A percentile compares a stretch with the other conserved stretches of the same genome.
Evolutionary conservation across 2,888 invertebrate species (phyloP).

Genomic region (Aphidius colemani): DNA sequence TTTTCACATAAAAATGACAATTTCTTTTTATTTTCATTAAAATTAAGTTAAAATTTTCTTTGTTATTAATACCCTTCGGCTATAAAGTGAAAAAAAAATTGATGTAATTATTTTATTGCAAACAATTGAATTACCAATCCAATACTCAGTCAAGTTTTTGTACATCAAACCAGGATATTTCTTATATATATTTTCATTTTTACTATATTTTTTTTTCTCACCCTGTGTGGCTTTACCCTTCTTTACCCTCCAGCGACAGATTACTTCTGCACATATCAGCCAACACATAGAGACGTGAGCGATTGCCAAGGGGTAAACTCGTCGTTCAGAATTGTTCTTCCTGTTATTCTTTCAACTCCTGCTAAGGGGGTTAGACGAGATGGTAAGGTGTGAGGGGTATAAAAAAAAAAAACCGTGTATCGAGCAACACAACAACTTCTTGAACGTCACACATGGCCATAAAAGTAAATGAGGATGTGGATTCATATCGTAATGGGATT

Average conservation of each 20-base stretch:
- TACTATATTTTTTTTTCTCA: constrained; percentile 6
- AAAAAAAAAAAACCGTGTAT: constrained; percentile 15
- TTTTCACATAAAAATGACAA: constrained; percentile 28
- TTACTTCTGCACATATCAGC: constrained; percentile 34
- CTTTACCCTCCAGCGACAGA: constrained; percentile 33
- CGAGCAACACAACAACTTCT: constrained; percentile 29
- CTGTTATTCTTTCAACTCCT: constrained; percentile 15
- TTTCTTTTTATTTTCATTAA: constrained; percentile 23
- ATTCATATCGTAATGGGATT: constrained; percentile 27
- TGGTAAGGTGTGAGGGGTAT: not conserved
- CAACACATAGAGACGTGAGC: constrained; percentile 30
- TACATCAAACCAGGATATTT: constrained; percentile 19
- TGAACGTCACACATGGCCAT: constrained; percentile 23
- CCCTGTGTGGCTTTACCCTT: constrained; percentile 11
- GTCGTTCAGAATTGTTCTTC: constrained; percentile 27
- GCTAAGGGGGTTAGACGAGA: too few species aligned
- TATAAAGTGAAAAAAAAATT: not conserved
- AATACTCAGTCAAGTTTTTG: constrained; percentile 18
- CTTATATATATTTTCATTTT: not conserved
- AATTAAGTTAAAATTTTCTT: constrained; percentile 1
- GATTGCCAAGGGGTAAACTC: constrained; percentile 27
- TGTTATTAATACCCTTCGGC: constrained; percentile 1
- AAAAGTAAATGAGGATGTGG: constrained; percentile 28
- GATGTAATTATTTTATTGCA: constrained; percentile 28
- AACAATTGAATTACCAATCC: constrained; percentile 30